Evolutionary conservation across 2,113 vertebrate genomes (phyloP).

Genomic region (Pyxicephalus adspersus): DNA sequence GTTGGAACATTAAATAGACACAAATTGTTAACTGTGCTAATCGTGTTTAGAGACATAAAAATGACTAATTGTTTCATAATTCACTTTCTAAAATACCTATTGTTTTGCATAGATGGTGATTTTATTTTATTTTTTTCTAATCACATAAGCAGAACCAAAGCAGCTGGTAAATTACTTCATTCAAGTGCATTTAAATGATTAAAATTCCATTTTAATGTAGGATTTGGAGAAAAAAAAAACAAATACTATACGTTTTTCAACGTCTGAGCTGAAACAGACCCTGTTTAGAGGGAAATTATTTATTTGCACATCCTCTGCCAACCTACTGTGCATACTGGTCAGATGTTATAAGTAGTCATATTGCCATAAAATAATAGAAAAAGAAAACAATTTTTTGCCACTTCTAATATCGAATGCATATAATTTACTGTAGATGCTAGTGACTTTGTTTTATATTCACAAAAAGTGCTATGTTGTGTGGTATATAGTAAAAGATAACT

Average conservation of each 20-base stretch:
- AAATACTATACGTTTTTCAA: constrained; percentile 17
- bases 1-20: constrained; percentile 4
- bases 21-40: constrained; percentile 1
- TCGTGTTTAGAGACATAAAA: constrained; percentile 29
- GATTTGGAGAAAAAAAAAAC: constrained; percentile 27
- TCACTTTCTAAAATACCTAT: constrained; percentile 41
- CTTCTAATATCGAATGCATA: too few relatives aligned
- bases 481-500: too few relatives aligned
- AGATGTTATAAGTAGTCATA: constrained; percentile 10
- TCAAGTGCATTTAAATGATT: constrained; percentile 53
- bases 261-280: constrained; percentile 25
- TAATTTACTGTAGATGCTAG: too few relatives aligned
- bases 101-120: constrained; percentile 40
- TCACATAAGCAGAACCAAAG: constrained; percentile 46
- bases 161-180: constrained; percentile 47
- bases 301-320: constrained; percentile 15
- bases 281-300: constrained; percentile 41
- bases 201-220: constrained; percentile 37
- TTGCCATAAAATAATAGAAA: constrained; percentile 5
- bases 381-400: background rate
- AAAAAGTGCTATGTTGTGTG: too few relatives aligned
- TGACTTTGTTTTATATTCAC: too few relatives aligned
- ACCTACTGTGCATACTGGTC: constrained; percentile 7
- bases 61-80: constrained; percentile 41
- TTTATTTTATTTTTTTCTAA: constrained; percentile 45